Evolutionary conservation across 2,113 vertebrate species (phyloP).

Genomic region (Caranx ignobilis): DNA sequence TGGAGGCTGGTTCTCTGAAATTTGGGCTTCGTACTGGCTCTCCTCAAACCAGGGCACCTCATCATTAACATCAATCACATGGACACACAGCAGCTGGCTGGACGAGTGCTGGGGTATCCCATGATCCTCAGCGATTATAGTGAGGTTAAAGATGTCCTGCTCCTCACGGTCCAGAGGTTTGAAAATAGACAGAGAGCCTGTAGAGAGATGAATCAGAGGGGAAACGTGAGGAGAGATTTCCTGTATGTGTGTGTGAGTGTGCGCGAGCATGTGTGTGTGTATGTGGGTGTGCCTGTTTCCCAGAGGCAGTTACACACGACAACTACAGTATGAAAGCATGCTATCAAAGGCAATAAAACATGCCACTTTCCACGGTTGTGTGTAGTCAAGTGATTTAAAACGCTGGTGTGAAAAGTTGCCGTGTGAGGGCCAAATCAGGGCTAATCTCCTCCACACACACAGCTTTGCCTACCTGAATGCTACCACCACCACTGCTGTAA

Average conservation of each 20-base stretch:
- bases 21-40: slow-evolving; percentile 86
- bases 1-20: slow-evolving; percentile 89
- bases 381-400: slow-evolving; percentile 59
- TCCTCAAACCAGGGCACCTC: slow-evolving; percentile 90
- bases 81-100: slow-evolving; percentile 87
- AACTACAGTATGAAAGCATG: slow-evolving; percentile 34
- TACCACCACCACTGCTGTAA: slow-evolving; percentile 69
- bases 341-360: slow-evolving; percentile 65
- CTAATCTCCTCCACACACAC: slow-evolving; percentile 65
- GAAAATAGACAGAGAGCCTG: slow-evolving; percentile 93
- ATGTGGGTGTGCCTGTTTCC: slow-evolving; percentile 18
- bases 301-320: slow-evolving; percentile 28
- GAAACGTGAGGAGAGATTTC: slow-evolving; percentile 47
- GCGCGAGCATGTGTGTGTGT: slow-evolving; percentile 36
- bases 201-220: slow-evolving; percentile 43
- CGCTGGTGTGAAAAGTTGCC: slow-evolving; percentile 67
- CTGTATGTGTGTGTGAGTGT: slow-evolving; percentile 35
- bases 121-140: slow-evolving; percentile 90
- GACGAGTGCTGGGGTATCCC: slow-evolving; percentile 88
- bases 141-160: slow-evolving; percentile 90
- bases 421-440: slow-evolving; percentile 74
- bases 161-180: slow-evolving; percentile 93
- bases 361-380: slow-evolving; percentile 43
- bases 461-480: slow-evolving; percentile 79
- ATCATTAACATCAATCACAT: slow-evolving; percentile 94